Conservation (phyloP, 2,797 vertebrate genomes). For the Synanceia verrucosa region DNA sequence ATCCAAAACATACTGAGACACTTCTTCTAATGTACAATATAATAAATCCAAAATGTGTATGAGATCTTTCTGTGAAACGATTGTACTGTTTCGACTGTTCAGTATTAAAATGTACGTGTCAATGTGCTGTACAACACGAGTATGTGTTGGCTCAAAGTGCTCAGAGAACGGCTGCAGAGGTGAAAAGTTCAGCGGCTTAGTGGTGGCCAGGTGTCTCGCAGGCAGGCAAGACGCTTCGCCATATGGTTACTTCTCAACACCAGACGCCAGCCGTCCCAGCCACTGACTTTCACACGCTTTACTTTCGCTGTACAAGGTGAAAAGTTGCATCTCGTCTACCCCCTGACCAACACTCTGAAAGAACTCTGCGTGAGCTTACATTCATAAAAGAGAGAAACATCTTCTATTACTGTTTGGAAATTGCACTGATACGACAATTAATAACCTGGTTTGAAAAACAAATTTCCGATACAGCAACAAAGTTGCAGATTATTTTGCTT, state of each 20-base stretch:
- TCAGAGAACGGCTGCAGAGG: slow-evolving; percentile 33
- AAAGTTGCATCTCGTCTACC: slow-evolving; percentile 33
- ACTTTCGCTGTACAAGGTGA: slow-evolving; percentile 48
- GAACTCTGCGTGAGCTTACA: not conserved
- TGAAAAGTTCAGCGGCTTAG: slow-evolving; percentile 72
- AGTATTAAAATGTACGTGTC: too few species aligned
- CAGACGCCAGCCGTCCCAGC: slow-evolving; percentile 61
- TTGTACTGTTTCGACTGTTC: too few species aligned
- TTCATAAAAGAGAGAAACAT: not conserved
- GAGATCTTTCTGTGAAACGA: not conserved
- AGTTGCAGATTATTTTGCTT: slow-evolving; percentile 65
- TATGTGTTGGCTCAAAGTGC: slow-evolving; percentile 8
- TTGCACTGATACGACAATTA: slow-evolving; percentile 23
- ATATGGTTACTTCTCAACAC: slow-evolving; percentile 69
- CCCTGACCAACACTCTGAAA: slow-evolving; percentile 1
- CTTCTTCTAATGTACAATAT: not conserved
- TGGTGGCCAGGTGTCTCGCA: slow-evolving; percentile 72
- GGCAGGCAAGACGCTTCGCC: slow-evolving; percentile 62
- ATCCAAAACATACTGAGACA: not conserved
- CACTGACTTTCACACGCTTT: slow-evolving; percentile 69
- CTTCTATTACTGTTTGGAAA: not conserved
- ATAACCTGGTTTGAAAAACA: slow-evolving; percentile 13
- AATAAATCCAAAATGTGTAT: slow-evolving; percentile 2
- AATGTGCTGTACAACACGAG: too few species aligned
- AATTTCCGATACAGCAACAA: slow-evolving; percentile 53